These are phyloP conservation scores for Ichneumoninae sp. DNA, from an alignment of 2,888 invertebrate genomes.

Conservation along the genomic window DNA sequence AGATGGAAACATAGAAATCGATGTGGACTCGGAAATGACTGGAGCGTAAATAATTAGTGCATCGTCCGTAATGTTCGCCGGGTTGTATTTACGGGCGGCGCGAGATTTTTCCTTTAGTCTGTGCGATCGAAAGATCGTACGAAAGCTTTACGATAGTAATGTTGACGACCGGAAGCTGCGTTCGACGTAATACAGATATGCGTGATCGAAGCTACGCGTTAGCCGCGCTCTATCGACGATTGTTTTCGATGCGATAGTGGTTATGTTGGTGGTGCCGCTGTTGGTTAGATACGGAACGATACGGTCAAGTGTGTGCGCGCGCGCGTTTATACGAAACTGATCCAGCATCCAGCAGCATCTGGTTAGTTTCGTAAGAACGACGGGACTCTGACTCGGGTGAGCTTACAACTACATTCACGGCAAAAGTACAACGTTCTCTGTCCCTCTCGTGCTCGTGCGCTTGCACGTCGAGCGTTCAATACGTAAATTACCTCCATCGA, in stretches of 20 bases:
- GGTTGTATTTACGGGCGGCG: neutral
- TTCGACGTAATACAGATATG: neutral
- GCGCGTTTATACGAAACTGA: conserved; percentile 61
- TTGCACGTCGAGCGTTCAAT: conserved; percentile 19
- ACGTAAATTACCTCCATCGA: neutral
- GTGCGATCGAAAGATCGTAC: neutral
- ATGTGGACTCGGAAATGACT: neutral
- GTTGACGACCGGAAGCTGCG: conserved; percentile 4
- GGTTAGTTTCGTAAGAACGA: conserved; percentile 70
- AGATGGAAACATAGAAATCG: conserved; percentile 31
- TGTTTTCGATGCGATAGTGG: conserved; percentile 45
- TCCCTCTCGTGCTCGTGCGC: conserved; percentile 22
- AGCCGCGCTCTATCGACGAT: conserved; percentile 20
- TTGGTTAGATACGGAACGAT: conserved; percentile 43
- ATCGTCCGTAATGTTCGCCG: neutral
- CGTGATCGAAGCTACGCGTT: conserved; percentile 18
- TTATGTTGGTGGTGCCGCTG: conserved; percentile 60
- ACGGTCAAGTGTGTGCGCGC: conserved; percentile 47
- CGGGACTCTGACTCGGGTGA: conserved; percentile 60
- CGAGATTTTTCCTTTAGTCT: neutral
- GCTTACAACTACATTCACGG: conserved; percentile 58
- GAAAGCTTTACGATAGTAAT: neutral
- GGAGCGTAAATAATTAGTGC: conserved; percentile 2
- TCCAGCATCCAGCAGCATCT: conserved; percentile 66
- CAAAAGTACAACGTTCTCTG: conserved; percentile 36